Evolutionary conservation across 2,797 vertebrate species (phyloP), one percentile per base, ranked within the genome.

Genomic region (Microctenopoma steveboyesi): DNA sequence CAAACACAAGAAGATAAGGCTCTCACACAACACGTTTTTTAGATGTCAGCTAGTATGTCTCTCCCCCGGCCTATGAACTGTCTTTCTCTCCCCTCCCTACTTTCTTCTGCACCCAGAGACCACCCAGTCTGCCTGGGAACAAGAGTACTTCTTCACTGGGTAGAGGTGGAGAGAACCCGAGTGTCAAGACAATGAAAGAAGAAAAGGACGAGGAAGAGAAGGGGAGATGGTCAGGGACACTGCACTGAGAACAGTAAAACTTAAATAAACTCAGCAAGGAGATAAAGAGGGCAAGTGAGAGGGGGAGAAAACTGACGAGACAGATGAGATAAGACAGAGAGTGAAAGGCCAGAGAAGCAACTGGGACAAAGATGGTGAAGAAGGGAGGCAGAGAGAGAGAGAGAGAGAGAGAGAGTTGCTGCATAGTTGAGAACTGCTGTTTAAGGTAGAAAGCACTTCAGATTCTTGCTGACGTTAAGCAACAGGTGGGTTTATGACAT

Each of bases 121-220:
- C 88, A 90, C 84, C 89, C 80, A 89, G 83, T 59, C 69, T 73
- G 84, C 71, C 65, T 88, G 86, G 86, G 88, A 91, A 88, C 59
- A 73, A 74, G 68, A 70, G 61, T 53, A 53, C 48, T 50, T 74
- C 78, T 64, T 74, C 74, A 55, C 40, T 7, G 56, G 43, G 50
- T 40, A 49, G 54, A 72, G 58, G 82, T 57, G 68, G 64, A 74
- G 78, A 48, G 54, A 85, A 76, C 48, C 22, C 1, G 60, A 78
- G 69, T 50, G 68, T 42, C 45, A 53, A 40, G 33, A 49, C 54
- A 66, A 49, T 45, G 37, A 39, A 8, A 35, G 37, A 39, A 39
- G 37, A 39, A 39, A 12, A 12, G 37, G 37, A 39, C 10, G 8
- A 40, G 37, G 42, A 61, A 51, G 18, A 59, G 43, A 56, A 48